These are phyloP conservation scores for Sarcophaga carnaria DNA, from an alignment of 2,888 invertebrate species.

Conservation along the genomic window DNA sequence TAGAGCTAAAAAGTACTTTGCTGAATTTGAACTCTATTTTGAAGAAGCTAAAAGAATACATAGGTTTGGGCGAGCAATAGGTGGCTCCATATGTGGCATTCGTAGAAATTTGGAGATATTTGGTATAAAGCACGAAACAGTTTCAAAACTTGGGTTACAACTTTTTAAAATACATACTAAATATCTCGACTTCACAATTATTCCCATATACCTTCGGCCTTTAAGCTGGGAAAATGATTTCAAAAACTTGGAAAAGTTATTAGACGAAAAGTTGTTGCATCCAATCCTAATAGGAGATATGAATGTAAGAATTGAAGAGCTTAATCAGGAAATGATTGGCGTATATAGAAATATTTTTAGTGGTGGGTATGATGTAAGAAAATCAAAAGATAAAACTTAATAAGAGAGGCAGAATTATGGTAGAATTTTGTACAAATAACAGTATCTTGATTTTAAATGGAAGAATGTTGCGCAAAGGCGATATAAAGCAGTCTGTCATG, in stretches of 20 bases:
- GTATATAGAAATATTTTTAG: not conserved
- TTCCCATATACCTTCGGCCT: slow-evolving; percentile 17
- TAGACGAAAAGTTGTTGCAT: not conserved
- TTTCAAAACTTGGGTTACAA: not conserved
- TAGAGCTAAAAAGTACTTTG: not conserved
- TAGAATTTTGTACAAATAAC: no score
- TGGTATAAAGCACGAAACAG: not conserved
- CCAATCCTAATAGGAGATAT: slow-evolving; percentile 22
- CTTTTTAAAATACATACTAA: slow-evolving; percentile 7
- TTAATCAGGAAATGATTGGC: slow-evolving; percentile 7
- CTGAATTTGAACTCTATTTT: slow-evolving; percentile 4
- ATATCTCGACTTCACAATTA: not conserved
- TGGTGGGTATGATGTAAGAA: not conserved
- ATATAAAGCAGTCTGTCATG: no score
- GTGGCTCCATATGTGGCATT: slow-evolving; percentile 2
- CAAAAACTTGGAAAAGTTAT: not conserved
- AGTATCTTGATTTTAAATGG: no score
- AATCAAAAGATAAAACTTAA: no score
- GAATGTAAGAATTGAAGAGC: slow-evolving; percentile 22
- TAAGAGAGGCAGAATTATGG: no score
- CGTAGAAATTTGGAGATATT: not conserved
- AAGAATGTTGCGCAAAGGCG: no score
- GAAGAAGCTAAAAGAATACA: not conserved
- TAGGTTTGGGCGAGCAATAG: not conserved
- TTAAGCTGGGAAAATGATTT: slow-evolving; percentile 22